phyloP scores from a whole-genome alignment of 2,888 invertebrate species.

The Phorcus lineatus region DNA sequence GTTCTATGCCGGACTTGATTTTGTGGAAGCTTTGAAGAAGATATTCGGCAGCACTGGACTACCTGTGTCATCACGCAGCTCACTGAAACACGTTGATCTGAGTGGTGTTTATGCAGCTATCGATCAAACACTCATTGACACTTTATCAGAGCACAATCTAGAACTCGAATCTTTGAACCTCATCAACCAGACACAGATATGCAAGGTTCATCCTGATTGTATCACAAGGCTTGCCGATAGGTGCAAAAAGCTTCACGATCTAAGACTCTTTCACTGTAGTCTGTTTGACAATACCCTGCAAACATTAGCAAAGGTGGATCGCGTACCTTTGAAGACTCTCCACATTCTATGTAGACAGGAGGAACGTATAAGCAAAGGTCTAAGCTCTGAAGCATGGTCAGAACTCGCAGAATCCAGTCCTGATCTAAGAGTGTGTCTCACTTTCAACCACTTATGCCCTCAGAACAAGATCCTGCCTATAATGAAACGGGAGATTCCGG shows the following conservation, averaged over 20 bases:
- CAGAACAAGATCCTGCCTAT: constrained; percentile 62
- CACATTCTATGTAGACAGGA: constrained; percentile 68
- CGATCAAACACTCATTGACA: constrained; percentile 64
- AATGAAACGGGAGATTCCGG: constrained; percentile 72
- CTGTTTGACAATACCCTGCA: constrained; percentile 66
- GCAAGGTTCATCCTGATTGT: constrained; percentile 63
- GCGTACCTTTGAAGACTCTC: constrained; percentile 58
- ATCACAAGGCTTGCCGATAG: constrained; percentile 61
- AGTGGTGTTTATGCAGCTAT: constrained; percentile 63
- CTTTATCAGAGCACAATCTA: constrained; percentile 62
- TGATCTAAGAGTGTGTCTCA: constrained; percentile 64
- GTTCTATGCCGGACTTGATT: constrained; percentile 73
- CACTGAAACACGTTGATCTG: constrained; percentile 62
- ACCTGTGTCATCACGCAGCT: neutral
- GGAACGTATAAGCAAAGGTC: constrained; percentile 65
- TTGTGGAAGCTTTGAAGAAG: constrained; percentile 57
- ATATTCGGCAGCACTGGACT: constrained; percentile 54
- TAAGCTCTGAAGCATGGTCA: constrained; percentile 65
- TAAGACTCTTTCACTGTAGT: constrained; percentile 65
- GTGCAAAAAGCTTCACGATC: constrained; percentile 63
- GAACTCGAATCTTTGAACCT: constrained; percentile 67
- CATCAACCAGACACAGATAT: constrained; percentile 69
- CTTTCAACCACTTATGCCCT: constrained; percentile 73
- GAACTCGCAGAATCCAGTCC: constrained; percentile 52
- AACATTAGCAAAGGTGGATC: constrained; percentile 56